Evolutionary conservation across 2,888 invertebrate species (phyloP).

Genomic region (Machimus rusticus): DNA sequence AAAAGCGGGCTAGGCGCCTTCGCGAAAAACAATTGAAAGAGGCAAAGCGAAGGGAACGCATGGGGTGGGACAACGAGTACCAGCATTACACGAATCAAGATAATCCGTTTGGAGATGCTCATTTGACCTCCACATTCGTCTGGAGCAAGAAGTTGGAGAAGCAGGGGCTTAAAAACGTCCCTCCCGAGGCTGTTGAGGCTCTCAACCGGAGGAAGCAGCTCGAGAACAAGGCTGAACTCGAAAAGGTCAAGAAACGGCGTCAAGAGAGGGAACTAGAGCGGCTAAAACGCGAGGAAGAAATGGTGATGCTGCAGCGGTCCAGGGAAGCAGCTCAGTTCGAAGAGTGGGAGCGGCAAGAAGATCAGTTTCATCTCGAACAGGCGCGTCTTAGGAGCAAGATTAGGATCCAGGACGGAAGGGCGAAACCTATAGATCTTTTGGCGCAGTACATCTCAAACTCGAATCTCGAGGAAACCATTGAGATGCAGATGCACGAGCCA

Average conservation of each 20-base stretch:
- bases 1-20: slow-evolving; percentile 84
- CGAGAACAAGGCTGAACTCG: slow-evolving; percentile 90
- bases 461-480: slow-evolving; percentile 88
- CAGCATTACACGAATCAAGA: slow-evolving; percentile 97
- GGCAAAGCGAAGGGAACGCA: slow-evolving; percentile 82
- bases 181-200: slow-evolving; percentile 80
- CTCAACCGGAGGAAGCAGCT: slow-evolving; percentile 86
- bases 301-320: slow-evolving; percentile 83
- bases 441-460: slow-evolving; percentile 95
- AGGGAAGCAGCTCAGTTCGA: slow-evolving; percentile 90
- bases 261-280: slow-evolving; percentile 88
- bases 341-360: slow-evolving; percentile 96
- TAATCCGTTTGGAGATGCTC: slow-evolving; percentile 98
- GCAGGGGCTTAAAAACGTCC: slow-evolving; percentile 83
- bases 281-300: slow-evolving; percentile 81
- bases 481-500: slow-evolving; percentile 99
- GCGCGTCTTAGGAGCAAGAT: slow-evolving; percentile 92
- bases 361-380: slow-evolving; percentile 97
- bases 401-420: slow-evolving; percentile 94
- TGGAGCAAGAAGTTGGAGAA: slow-evolving; percentile 97
- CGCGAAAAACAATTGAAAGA: slow-evolving; percentile 93
- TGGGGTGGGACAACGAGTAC: slow-evolving; percentile 98
- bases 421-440: slow-evolving; percentile 96
- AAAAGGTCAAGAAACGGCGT: slow-evolving; percentile 92
- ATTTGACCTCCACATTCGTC: slow-evolving; percentile 92